Evolutionary conservation across 1,140 invertebrate genomes (phyloP).

Genomic region (Psix sp.): DNA sequence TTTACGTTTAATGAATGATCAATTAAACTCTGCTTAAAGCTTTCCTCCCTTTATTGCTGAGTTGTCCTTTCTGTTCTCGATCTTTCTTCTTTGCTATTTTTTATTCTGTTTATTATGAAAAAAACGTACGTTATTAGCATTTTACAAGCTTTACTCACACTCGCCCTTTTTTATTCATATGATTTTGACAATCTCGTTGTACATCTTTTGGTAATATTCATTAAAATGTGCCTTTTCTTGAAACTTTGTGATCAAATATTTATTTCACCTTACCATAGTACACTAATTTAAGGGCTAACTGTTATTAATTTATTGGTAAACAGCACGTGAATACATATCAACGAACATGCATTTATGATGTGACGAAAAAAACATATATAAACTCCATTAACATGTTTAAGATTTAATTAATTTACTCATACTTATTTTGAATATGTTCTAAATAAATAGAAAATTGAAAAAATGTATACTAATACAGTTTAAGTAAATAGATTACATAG

Average conservation of each 20-base stretch:
- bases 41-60: slow-evolving; percentile 29
- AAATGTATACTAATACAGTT: too few relatives aligned
- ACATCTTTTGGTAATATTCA: slow-evolving; percentile 57
- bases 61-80: slow-evolving; percentile 29
- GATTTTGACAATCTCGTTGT: slow-evolving; percentile 57
- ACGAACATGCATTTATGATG: too few relatives aligned
- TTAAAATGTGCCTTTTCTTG: slow-evolving; percentile 56
- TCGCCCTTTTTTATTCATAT: slow-evolving; percentile 52
- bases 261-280: slow-evolving; percentile 57
- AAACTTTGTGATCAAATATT: slow-evolving; percentile 53
- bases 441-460: too few relatives aligned
- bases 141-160: slow-evolving; percentile 57
- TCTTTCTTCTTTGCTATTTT: slow-evolving; percentile 29
- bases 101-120: slow-evolving; percentile 52
- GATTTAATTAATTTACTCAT: too few relatives aligned
- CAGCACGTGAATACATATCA: slow-evolving; percentile 52
- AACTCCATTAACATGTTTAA: too few relatives aligned
- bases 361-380: background rate
- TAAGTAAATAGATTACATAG: too few relatives aligned
- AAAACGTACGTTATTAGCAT: slow-evolving; percentile 58
- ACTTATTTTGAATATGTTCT: too few relatives aligned
- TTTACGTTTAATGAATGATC: slow-evolving; percentile 49
- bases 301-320: slow-evolving; percentile 57
- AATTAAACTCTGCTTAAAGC: slow-evolving; percentile 48
- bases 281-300: slow-evolving; percentile 57